Base-by-base conservation (phyloP, 1,140 invertebrate genomes). In the Heliconius himera region DNA sequence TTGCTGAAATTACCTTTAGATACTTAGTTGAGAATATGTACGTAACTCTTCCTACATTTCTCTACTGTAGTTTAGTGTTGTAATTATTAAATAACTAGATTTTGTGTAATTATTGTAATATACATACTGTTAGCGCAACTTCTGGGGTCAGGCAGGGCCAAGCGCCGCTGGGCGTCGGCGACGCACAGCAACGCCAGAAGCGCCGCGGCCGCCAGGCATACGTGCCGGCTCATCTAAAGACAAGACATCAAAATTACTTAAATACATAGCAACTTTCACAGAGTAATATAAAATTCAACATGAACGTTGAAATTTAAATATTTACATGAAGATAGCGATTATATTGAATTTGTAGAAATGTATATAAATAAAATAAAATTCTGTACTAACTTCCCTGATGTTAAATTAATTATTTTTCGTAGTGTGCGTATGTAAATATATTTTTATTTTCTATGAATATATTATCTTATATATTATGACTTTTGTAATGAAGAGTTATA, bases 121-220 rank as follows among this genome's bases (percentile, higher is more conserved):
- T 85, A 97, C 97, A 96, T 95, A 98, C 98, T 96, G 91, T 98
- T 98, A 74, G 97, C 96, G 94, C 98, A 98, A 91, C 97, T 98
- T 88, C 97, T 96, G 54, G 98, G 97, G 95, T 98, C 98, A 70
- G 98, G 98, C 83, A 98, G 95, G 38, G 98, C 97, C 73, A 98
- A 95, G 82, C 98, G 95, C 84, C 98, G 96, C 93, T 98, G 98
- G 75, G 97, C 97, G 80, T 96, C 93, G 70, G 96, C 96, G 77
- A 96, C 94, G 72, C 96, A 96, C 66, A 96, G 95, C 87, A 96
- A 96, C 84, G 97, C 95, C 85, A 98, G 93, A 85, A 98, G 93
- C 82, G 93, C 90, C 77, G 95, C 84, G 56, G 88, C 89, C 70
- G 87, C 89, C 85, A 94, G 85, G 85, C 87, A 89, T 80, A 81